Evolutionary conservation across 2,113 vertebrate genomes (phyloP), one percentile per base, ranked within the genome.

Genomic region (Himantopus leucocephalus): DNA sequence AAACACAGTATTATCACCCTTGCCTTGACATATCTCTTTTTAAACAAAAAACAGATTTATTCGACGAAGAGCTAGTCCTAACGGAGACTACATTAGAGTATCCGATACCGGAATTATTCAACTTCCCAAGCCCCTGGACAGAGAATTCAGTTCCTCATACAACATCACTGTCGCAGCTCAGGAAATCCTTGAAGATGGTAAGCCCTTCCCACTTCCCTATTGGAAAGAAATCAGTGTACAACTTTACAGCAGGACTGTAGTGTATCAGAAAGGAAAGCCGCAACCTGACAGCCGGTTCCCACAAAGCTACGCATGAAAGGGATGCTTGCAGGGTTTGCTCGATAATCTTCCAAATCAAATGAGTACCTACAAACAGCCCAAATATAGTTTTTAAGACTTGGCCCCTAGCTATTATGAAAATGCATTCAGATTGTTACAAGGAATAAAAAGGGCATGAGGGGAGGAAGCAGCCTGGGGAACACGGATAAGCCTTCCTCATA

Each of bases 91-190:
- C 8, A 92, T 99, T 67, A 72, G 73, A 35, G 97, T 99, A 85
- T 95, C 97, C 32, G 92, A 97, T 6, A 68, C 59, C 0, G 99
- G 99, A 59, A 83, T 95, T 68, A 98, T 99, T 94, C 97, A 93
- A 9, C 98, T 98, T n/a, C 95, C 95, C 66, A 98, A 96, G 95
- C 96, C 82, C 29, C 95, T 99, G 92, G 99, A 99, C 97, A 97
- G 99, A 96, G 99, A 99, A 97, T 81, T 97, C 71, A 92, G 98
- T 35, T 86, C 98, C 8, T 98, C 96, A 72, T 98, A 99, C 95
- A 98, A 98, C 90, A 98, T 99, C 94, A 98, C 98, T 37, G 98
- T 99, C 58, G 99, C 97, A 77, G 99, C 99, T 18, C 98, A 98
- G 75, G 99, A 99, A 95, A 79, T 98, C 56, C 94, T 97, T 29